phyloP scores from a whole-genome alignment of 2,888 invertebrate genomes.

The Noctuana brunneofusca region DNA sequence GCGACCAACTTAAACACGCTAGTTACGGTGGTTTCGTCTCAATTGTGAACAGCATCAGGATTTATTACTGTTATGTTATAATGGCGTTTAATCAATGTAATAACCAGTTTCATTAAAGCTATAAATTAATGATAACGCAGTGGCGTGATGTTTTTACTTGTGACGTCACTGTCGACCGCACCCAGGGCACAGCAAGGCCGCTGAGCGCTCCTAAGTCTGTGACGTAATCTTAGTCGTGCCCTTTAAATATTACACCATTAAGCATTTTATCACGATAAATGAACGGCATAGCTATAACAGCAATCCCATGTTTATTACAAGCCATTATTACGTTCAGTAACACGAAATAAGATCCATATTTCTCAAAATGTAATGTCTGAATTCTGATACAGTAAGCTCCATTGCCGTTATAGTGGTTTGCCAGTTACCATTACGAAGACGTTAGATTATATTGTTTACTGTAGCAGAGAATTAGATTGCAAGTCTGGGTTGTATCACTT shows the following conservation, averaged over 20 bases:
- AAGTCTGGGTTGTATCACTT: neutral
- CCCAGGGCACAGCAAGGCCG: slow-evolving; percentile 49
- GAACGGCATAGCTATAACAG: slow-evolving; percentile 6
- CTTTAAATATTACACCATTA: slow-evolving; percentile 38
- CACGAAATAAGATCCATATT: slow-evolving; percentile 1
- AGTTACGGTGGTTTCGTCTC: neutral
- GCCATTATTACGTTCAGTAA: neutral
- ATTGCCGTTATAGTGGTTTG: neutral
- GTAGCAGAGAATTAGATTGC: neutral
- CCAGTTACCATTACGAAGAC: neutral
- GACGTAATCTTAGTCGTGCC: slow-evolving; percentile 47
- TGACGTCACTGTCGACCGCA: slow-evolving; percentile 54
- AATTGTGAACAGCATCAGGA: neutral
- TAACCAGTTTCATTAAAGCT: slow-evolving; percentile 13
- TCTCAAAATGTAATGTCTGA: neutral
- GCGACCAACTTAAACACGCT: neutral
- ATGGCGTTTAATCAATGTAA: neutral
- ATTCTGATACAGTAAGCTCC: slow-evolving; percentile 1
- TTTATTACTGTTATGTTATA: neutral
- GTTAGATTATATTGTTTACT: neutral
- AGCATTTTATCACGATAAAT: slow-evolving; percentile 24
- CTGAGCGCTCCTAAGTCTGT: slow-evolving; percentile 41
- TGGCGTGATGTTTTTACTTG: slow-evolving; percentile 28
- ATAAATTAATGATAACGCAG: slow-evolving; percentile 22
- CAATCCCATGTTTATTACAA: neutral